Conservation (phyloP, 2,888 invertebrate species). For the Achlya flavicornis region DNA sequence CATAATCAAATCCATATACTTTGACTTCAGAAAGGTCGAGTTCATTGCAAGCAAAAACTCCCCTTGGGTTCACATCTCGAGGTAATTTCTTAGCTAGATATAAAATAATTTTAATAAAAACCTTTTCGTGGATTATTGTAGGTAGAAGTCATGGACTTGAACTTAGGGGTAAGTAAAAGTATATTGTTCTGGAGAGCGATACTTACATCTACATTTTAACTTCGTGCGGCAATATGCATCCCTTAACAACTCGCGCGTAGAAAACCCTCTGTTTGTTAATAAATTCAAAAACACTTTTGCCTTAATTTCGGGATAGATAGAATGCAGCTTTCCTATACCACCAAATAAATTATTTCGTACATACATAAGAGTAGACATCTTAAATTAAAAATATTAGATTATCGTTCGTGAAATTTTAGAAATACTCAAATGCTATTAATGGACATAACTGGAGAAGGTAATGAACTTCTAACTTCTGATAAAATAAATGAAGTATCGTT, state of each 20-base stretch:
- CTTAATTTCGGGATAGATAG: slow-evolving; percentile 23
- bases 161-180: neutral
- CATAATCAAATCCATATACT: slow-evolving; percentile 99
- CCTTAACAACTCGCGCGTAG: slow-evolving; percentile 75
- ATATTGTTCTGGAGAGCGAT: slow-evolving; percentile 7
- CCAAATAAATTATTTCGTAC: slow-evolving; percentile 17
- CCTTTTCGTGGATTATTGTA: neutral
- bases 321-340: slow-evolving; percentile 51
- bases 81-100: slow-evolving; percentile 93
- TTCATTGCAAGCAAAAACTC: slow-evolving; percentile 98
- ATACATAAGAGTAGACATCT: neutral
- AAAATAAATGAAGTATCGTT: slow-evolving; percentile 31
- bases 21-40: slow-evolving; percentile 94
- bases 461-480: neutral
- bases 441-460: slow-evolving; percentile 16
- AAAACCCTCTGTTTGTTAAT: slow-evolving; percentile 49
- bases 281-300: slow-evolving; percentile 11
- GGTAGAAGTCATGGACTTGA: neutral
- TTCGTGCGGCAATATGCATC: slow-evolving; percentile 87
- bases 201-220: slow-evolving; percentile 89
- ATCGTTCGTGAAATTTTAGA: neutral
- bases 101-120: slow-evolving; percentile 11
- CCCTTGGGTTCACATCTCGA: slow-evolving; percentile 92
- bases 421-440: neutral
- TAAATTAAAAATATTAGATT: neutral